phyloP scores from a whole-genome alignment of 2,113 vertebrate species.

The Saimiri boliviensis region DNA sequence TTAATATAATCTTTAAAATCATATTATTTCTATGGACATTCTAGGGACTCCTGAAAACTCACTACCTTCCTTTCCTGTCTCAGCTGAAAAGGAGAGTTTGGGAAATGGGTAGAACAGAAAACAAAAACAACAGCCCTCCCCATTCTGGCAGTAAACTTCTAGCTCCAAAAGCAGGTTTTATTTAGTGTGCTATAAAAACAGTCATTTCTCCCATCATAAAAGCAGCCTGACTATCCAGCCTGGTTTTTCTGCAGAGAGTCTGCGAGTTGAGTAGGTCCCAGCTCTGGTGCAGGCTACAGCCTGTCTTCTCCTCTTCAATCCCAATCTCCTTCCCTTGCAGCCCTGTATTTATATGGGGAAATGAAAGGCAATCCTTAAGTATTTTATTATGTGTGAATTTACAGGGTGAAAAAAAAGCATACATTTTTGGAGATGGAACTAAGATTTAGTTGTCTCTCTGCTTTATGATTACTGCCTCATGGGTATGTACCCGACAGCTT shows the following conservation, averaged over 20 bases:
- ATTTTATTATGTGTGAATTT: conserved; percentile 83
- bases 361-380: conserved; percentile 78
- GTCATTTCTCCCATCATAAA: conserved; percentile 86
- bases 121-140: conserved; percentile 68
- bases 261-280: conserved; percentile 63
- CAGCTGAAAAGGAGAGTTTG: background rate
- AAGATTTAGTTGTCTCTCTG: conserved; percentile 72
- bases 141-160: conserved; percentile 79
- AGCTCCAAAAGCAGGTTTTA: conserved; percentile 82
- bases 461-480: conserved; percentile 69
- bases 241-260: conserved; percentile 79
- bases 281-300: background rate
- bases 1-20: conserved; percentile 3
- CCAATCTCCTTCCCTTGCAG: background rate
- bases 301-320: background rate
- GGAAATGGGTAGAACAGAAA: conserved; percentile 21
- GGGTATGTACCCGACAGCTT: conserved; percentile 51
- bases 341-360: conserved; percentile 75
- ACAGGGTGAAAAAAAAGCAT: background rate
- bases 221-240: conserved; percentile 76
- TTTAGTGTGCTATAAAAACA: conserved; percentile 85
- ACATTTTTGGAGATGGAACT: conserved; percentile 70
- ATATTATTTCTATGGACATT: conserved; percentile 1
- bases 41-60: background rate
- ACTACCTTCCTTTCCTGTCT: background rate